phyloP scores from a whole-genome alignment of 2,113 vertebrate genomes.

The Anser brachyrhynchus region DNA sequence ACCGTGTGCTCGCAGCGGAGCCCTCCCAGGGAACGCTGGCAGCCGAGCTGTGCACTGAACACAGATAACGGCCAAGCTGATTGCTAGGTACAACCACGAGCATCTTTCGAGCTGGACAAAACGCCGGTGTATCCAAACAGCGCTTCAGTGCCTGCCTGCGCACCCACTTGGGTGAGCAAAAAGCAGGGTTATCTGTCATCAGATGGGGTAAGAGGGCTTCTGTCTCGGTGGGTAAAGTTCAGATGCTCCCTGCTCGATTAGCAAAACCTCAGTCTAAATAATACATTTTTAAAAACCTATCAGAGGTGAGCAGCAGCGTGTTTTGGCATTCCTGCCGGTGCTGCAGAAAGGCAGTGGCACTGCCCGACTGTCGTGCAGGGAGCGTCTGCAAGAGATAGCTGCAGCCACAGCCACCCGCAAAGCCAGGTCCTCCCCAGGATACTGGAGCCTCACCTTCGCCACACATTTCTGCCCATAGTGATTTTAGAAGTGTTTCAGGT shows the following conservation, averaged over 20 bases:
- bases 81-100: slow-evolving; percentile 10
- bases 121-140: background rate
- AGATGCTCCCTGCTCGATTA: slow-evolving; percentile 31
- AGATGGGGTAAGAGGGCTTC: slow-evolving; percentile 41
- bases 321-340: background rate
- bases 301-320: background rate
- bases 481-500: background rate
- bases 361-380: background rate
- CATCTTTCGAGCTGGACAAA: slow-evolving; percentile 48
- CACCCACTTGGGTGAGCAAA: slow-evolving; percentile 23
- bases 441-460: background rate
- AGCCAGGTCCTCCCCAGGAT: background rate
- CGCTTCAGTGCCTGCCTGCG: background rate
- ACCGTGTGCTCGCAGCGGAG: background rate
- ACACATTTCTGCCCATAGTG: background rate
- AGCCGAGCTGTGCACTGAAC: background rate
- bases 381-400: background rate
- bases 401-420: background rate
- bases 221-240: slow-evolving; percentile 54
- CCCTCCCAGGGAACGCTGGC: background rate
- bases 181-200: background rate
- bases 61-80: slow-evolving; percentile 14
- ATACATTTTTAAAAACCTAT: background rate
- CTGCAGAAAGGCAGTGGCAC: background rate
- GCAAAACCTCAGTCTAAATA: slow-evolving; percentile 59